Conservation (phyloP, 2,888 invertebrate genomes). For the Gandaritis pyraliata region DNA sequence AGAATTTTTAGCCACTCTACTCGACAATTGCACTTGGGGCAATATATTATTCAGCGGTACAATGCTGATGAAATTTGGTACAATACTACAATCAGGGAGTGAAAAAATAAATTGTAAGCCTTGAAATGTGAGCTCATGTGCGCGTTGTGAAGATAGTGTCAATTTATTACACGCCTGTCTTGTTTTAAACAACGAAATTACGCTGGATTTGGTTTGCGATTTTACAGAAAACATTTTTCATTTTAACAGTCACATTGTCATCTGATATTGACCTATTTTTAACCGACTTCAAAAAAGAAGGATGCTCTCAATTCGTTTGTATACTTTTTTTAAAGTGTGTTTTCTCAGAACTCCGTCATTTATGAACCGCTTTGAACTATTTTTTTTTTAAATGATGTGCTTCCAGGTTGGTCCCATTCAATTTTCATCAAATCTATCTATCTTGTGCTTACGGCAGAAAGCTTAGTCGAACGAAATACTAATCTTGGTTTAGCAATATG, state of each 20-base stretch:
- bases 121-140: conserved; percentile 5
- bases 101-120: conserved; percentile 15
- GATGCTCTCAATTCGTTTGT: too few relatives aligned
- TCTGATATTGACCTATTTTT: too few relatives aligned
- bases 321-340: too few relatives aligned
- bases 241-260: not conserved
- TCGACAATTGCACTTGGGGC: conserved; percentile 55
- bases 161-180: not conserved
- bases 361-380: too few relatives aligned
- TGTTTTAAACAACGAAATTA: not conserved
- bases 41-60: conserved; percentile 57
- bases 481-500: not conserved
- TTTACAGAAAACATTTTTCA: not conserved
- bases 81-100: conserved; percentile 19
- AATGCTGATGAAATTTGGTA: conserved; percentile 46
- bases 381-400: too few relatives aligned
- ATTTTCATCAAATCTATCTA: too few relatives aligned
- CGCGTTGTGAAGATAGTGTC: conserved; percentile 4
- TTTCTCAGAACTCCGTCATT: too few relatives aligned
- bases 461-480: not conserved
- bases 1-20: conserved; percentile 47
- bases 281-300: too few relatives aligned
- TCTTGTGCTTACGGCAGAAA: too few relatives aligned
- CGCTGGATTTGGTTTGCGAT: not conserved
- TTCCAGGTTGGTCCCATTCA: too few relatives aligned